A percentile compares a stretch with the other conserved stretches of the same genome.
Evolutionary conservation across 2,888 invertebrate genomes (phyloP).

Genomic region (Disparrhopalites patrizii): DNA sequence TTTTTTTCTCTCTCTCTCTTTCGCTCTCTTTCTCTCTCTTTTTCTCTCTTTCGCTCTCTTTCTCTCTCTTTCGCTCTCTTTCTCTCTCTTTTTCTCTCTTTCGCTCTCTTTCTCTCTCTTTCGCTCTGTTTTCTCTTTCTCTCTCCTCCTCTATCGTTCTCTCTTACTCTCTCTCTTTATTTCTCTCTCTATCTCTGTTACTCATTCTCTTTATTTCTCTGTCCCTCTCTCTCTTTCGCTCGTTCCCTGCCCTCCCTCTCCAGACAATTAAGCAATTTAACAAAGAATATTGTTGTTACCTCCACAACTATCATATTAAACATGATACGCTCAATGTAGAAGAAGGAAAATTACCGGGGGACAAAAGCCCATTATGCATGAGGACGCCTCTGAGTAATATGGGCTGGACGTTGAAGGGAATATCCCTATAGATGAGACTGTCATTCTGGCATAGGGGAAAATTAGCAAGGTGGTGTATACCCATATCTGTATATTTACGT

Average conservation of each 20-base stretch:
- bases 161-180: not conserved
- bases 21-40: not conserved
- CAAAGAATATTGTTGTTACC: constrained; percentile 19
- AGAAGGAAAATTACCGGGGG: too few species aligned
- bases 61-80: too few species aligned
- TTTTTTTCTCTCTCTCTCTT: not conserved
- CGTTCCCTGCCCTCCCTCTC: constrained; percentile 13
- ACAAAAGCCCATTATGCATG: too few species aligned
- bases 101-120: too few species aligned
- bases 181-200: not conserved
- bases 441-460: too few species aligned
- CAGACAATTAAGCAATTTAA: constrained; percentile 36
- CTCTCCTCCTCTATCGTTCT: too few species aligned
- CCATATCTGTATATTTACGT: too few species aligned
- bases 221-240: not conserved
- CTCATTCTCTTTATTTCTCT: not conserved
- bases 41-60: not conserved
- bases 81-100: constrained; percentile 11
- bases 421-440: too few species aligned
- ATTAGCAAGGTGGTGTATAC: too few species aligned
- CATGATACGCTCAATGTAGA: not conserved
- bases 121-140: too few species aligned
- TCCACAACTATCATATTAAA: not conserved
- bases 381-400: too few species aligned
- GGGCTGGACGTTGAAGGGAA: too few species aligned